These are phyloP conservation scores for Hippocampus kuda DNA, from an alignment of 2,797 vertebrate species.

Conservation along the genomic window DNA sequence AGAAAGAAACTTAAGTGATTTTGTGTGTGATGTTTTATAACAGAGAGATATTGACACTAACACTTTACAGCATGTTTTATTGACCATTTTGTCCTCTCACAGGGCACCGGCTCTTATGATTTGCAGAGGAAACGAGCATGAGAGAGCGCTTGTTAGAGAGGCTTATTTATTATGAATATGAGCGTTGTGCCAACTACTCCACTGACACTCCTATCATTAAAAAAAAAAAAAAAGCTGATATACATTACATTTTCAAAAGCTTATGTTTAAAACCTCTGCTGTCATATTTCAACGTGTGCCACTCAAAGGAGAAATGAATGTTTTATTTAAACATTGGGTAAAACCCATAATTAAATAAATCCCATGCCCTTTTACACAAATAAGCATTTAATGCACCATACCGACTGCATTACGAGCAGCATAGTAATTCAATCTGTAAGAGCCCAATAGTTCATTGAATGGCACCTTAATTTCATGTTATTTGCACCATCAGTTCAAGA, in stretches of 20 bases:
- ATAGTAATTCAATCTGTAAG: not conserved
- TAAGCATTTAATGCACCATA: not conserved
- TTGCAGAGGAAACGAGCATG: not conserved
- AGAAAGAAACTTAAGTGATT: slow-evolving; percentile 37
- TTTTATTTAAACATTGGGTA: not conserved
- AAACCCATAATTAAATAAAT: slow-evolving; percentile 2
- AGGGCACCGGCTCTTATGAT: not conserved
- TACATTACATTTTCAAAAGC: not conserved
- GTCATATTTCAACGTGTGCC: not conserved
- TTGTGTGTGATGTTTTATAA: slow-evolving; percentile 37
- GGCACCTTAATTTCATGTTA: not conserved
- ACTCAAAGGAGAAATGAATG: not conserved
- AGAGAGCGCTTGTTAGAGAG: not conserved
- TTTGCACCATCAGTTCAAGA: not conserved
- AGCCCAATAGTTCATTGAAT: not conserved
- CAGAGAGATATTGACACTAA: slow-evolving; percentile 31
- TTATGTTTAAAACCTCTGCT: not conserved
- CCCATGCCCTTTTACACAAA: not conserved
- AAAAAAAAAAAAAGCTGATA: not conserved
- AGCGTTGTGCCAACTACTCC: not conserved
- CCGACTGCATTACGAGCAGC: not conserved
- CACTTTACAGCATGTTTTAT: slow-evolving; percentile 44
- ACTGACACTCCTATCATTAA: not conserved
- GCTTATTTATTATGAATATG: not conserved
- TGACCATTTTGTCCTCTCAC: slow-evolving; percentile 2